A percentile compares a stretch with the other conserved stretches of the same genome.
phyloP scores from a whole-genome alignment of 2,797 vertebrate genomes.

The Trachurus trachurus region DNA sequence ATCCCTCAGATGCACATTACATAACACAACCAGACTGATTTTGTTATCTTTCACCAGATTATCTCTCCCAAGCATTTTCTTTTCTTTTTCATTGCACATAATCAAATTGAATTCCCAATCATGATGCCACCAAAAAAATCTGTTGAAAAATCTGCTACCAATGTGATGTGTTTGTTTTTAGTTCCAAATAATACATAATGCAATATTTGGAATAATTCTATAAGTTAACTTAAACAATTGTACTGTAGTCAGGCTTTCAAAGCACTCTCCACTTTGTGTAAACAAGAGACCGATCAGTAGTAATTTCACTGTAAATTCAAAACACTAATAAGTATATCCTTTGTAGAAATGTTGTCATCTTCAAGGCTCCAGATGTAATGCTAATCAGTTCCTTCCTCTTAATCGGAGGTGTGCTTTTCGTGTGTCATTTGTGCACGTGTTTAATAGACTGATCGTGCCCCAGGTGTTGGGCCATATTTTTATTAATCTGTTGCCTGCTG shows the following conservation, averaged over 20 bases:
- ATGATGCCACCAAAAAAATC: background rate
- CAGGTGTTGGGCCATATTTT: conserved; percentile 65
- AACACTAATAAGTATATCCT: background rate
- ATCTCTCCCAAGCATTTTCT: background rate
- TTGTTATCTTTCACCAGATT: background rate
- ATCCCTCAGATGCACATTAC: background rate
- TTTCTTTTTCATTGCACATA: background rate
- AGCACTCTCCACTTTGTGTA: background rate
- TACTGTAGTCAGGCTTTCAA: background rate
- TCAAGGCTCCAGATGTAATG: background rate
- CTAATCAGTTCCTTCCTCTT: conserved; percentile 4
- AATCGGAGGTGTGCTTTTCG: conserved; percentile 7
- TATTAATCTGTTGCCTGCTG: conserved; percentile 69
- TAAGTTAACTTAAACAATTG: background rate
- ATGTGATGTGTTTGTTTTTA: background rate
- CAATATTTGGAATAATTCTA: background rate
- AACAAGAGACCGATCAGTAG: background rate
- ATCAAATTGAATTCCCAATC: background rate
- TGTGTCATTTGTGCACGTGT: conserved; percentile 39
- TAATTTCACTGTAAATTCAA: background rate
- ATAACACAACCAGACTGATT: background rate
- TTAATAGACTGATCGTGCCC: conserved; percentile 38
- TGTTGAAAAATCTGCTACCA: background rate
- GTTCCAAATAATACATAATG: background rate
- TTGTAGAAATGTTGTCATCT: background rate